Conservation (phyloP, 2,797 vertebrate species). For the Coilia nasus region DNA sequence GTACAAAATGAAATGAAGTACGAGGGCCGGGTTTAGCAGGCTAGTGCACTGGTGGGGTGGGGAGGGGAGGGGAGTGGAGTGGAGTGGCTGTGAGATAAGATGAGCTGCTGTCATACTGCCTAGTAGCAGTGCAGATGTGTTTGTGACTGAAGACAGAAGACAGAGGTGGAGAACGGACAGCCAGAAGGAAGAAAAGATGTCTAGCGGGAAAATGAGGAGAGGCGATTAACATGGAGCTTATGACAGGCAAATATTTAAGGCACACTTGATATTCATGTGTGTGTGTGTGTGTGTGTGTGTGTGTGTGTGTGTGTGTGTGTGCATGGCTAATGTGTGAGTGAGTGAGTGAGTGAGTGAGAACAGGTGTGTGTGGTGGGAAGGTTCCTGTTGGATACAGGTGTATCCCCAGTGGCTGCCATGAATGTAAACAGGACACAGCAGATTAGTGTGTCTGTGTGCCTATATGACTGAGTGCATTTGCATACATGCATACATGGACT, state of each 20-base stretch:
- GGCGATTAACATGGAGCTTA: not conserved
- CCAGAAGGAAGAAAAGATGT: not conserved
- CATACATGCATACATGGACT: too few species aligned
- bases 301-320: not conserved
- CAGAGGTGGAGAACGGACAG: slow-evolving; percentile 15
- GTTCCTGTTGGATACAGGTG: too few species aligned
- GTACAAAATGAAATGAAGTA: too few species aligned
- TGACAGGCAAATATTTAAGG: too few species aligned
- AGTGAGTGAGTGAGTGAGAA: not conserved
- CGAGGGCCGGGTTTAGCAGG: too few species aligned
- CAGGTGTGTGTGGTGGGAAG: not conserved
- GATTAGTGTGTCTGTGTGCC: not conserved
- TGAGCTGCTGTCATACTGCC: not conserved
- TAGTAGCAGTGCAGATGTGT: not conserved
- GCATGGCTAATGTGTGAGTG: too few species aligned
- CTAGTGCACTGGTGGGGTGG: too few species aligned
- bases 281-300: not conserved
- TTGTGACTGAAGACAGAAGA: slow-evolving; percentile 11
- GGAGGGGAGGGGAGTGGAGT: too few species aligned
- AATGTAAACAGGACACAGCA: too few species aligned
- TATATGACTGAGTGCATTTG: not conserved
- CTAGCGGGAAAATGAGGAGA: slow-evolving; percentile 32
- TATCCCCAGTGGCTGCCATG: not conserved
- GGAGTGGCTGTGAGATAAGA: not conserved
- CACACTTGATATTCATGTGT: too few species aligned